Evolutionary conservation across 2,888 invertebrate genomes (phyloP).

Genomic region (Eupithecia inturbata): DNA sequence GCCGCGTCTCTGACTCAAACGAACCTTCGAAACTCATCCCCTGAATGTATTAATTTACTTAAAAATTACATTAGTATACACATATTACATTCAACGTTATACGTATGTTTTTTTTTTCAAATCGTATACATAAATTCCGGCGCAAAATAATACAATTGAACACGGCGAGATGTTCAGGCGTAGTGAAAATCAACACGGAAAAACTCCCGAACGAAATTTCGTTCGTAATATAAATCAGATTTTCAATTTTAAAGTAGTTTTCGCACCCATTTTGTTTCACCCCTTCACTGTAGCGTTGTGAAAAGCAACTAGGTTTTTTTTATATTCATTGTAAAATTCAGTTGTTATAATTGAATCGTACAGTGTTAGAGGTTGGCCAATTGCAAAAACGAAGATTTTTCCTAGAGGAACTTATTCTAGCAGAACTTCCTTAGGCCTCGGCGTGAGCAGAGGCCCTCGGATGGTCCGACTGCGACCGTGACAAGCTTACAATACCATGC

Average conservation of each 20-base stretch:
- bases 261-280: conserved; percentile 77
- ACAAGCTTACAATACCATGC: conserved; percentile 35
- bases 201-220: conserved; percentile 44
- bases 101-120: conserved; percentile 77
- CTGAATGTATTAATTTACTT: conserved; percentile 67
- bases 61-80: conserved; percentile 81
- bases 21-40: conserved; percentile 50
- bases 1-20: conserved; percentile 45
- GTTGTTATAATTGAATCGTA: conserved; percentile 68
- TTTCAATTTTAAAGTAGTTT: conserved; percentile 47
- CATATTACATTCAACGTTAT: conserved; percentile 83
- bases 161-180: conserved; percentile 69
- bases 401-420: conserved; percentile 77
- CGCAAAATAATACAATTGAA: conserved; percentile 74
- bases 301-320: conserved; percentile 55
- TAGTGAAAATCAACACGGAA: conserved; percentile 53
- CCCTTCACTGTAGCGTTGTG: conserved; percentile 80
- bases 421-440: conserved; percentile 61
- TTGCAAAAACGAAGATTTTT: conserved; percentile 85
- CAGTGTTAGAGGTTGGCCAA: conserved; percentile 84
- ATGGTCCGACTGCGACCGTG: conserved; percentile 54
- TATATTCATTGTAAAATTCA: conserved; percentile 45
- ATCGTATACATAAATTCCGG: conserved; percentile 84
- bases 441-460: conserved; percentile 54
- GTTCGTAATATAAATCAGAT: conserved; percentile 39